Conservation (phyloP, 23 tunicate species). For the Ascidia mentula region DNA sequence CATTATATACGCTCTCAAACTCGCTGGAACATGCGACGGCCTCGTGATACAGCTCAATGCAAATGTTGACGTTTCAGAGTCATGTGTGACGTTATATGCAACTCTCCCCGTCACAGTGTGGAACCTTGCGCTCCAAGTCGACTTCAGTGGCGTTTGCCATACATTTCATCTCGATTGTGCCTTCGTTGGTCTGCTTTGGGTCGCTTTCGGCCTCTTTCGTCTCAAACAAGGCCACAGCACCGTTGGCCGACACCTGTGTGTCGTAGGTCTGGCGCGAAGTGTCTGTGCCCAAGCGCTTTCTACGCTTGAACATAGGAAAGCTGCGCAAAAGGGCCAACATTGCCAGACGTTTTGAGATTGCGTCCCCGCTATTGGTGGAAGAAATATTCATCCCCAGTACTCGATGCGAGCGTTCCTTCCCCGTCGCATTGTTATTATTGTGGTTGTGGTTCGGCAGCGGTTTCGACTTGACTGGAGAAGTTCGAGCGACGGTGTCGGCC, state of each 20-base stretch:
- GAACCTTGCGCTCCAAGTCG: not conserved
- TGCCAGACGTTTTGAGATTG: slow-evolving; percentile 21
- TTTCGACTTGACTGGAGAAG: not conserved
- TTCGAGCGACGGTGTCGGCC: not conserved
- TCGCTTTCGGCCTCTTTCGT: not conserved
- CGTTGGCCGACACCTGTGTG: slow-evolving; percentile 23
- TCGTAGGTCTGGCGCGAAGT: not conserved
- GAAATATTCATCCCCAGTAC: not conserved
- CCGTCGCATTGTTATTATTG: not conserved
- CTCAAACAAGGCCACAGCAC: slow-evolving; percentile 12
- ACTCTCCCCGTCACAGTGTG: not conserved
- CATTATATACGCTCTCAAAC: no score
- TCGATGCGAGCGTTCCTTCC: not conserved
- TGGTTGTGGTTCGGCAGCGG: not conserved
- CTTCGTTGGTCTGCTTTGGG: not conserved
- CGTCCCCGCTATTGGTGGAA: not conserved
- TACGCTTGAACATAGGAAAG: slow-evolving; percentile 4
- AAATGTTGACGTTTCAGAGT: not conserved
- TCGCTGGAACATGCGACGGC: no score
- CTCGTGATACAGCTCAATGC: not conserved
- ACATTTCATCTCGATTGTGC: not conserved
- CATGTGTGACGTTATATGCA: not conserved
- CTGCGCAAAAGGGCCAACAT: slow-evolving; percentile 18
- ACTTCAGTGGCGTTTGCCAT: not conserved
- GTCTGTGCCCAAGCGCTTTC: not conserved